Percentiles rank a stretch among this genome's conserved stretches.
Conservation (phyloP, 2,888 invertebrate genomes). For the Drosophila percnosoma region DNA sequence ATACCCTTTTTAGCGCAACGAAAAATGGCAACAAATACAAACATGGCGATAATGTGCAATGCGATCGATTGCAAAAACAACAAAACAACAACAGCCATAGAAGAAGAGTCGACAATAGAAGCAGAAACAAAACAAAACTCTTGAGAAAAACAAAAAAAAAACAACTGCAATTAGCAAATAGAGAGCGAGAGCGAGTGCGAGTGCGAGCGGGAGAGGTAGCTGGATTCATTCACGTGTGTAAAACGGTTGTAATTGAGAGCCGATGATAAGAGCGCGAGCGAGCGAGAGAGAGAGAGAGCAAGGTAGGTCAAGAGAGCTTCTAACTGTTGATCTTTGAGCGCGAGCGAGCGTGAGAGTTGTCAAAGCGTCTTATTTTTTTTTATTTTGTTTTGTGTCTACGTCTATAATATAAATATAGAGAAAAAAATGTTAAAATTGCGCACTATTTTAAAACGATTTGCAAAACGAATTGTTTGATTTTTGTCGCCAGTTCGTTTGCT, state of each 20-base stretch:
- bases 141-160: slow-evolving; percentile 51
- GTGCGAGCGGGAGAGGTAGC: slow-evolving; percentile 6
- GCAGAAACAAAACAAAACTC: slow-evolving; percentile 51
- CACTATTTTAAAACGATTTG: slow-evolving; percentile 82
- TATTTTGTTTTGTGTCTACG: slow-evolving; percentile 25
- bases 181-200: neutral
- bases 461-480: slow-evolving; percentile 55
- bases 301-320: neutral
- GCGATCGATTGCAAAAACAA: slow-evolving; percentile 65
- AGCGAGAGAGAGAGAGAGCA: slow-evolving; percentile 16
- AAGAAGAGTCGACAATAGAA: slow-evolving; percentile 10
- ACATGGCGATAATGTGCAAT: slow-evolving; percentile 73
- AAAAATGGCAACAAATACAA: slow-evolving; percentile 79
- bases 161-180: slow-evolving; percentile 64
- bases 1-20: slow-evolving; percentile 53
- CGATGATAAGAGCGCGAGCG: slow-evolving; percentile 60
- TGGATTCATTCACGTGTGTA: slow-evolving; percentile 64
- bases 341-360: slow-evolving; percentile 35
- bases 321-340: slow-evolving; percentile 39
- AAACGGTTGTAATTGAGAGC: slow-evolving; percentile 55
- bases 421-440: slow-evolving; percentile 67
- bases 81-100: slow-evolving; percentile 18
- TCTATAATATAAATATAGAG: slow-evolving; percentile 67
- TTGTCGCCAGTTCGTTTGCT: slow-evolving; percentile 28
- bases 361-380: slow-evolving; percentile 37